Evolutionary conservation across 2,113 vertebrate species (phyloP), one percentile per base, ranked within the genome.

Genomic region (Podilymbus podiceps): DNA sequence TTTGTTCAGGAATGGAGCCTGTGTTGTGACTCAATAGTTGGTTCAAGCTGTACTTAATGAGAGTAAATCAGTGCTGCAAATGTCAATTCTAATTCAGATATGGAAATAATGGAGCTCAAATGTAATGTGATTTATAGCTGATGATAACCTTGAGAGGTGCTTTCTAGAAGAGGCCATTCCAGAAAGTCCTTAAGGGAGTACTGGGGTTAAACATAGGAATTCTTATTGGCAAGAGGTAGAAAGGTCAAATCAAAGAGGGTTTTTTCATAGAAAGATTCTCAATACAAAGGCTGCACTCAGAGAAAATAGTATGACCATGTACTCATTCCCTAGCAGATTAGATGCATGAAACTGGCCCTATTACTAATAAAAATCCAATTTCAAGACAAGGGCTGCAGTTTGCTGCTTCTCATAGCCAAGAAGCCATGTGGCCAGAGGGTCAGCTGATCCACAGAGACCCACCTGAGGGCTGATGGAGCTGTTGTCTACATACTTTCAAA

Each of bases 51-150:
- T 67, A 71, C 52, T 86, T 84, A 83, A 94, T 87, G 76, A 89
- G 47, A 82, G n/a, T 82, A 95, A 95, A 93, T 89, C 66, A 88
- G 60, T 53, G 28, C 47, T 55, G 30, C 35, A 92, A 95, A 78
- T 47, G 38, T 56, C 64, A 66, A 24, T n/a, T 78, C 44, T 72
- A 78, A 85, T 75, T 85, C 60, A 85, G 69, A 67, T 5, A 67
- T 5, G 55, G 84, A 95, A 81, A 68, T 75, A 92, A 81, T 7
- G 35, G 18, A 87, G 40, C 19, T 78, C 21, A 12, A 68, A 74
- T 27, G 19, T 74, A 40, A 50, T 85, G 75, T 87, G 56, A 78
- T 78, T 93, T 89, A 49, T 16, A 75, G 60, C 53, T 86, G 60
- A 90, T 0, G 2, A 78, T 56, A 60, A 91, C 52, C 35, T 87